Evolutionary conservation across 2,888 invertebrate genomes (phyloP).

Genomic region (Agrochola lychnidis): DNA sequence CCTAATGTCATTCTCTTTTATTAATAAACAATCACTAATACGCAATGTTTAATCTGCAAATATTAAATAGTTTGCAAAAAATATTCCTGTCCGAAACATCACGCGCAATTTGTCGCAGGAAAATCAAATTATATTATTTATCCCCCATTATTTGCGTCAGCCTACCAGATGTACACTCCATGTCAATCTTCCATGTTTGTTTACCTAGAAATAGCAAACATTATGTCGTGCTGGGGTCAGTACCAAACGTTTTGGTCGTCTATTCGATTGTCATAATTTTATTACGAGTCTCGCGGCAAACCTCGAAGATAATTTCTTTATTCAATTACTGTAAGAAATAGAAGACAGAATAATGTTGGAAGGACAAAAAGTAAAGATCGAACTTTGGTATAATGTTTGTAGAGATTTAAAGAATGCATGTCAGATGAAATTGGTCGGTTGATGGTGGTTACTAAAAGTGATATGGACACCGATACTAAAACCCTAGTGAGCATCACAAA

Average conservation of each 20-base stretch:
- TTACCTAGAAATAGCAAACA: slow-evolving; percentile 89
- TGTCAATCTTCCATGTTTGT: slow-evolving; percentile 89
- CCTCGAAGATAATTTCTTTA: slow-evolving; percentile 73
- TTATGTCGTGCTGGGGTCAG: slow-evolving; percentile 84
- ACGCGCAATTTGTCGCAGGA: slow-evolving; percentile 86
- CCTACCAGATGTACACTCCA: slow-evolving; percentile 89
- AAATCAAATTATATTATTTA: slow-evolving; percentile 90
- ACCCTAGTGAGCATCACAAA: slow-evolving; percentile 71
- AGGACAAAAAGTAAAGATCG: not conserved
- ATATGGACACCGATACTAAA: slow-evolving; percentile 47
- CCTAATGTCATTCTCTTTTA: not conserved
- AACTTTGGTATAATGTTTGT: not conserved
- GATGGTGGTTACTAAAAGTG: slow-evolving; percentile 35
- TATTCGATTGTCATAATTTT: slow-evolving; percentile 87
- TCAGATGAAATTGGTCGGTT: slow-evolving; percentile 16
- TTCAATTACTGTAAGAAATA: slow-evolving; percentile 54
- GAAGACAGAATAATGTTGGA: slow-evolving; percentile 26
- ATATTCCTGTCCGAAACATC: slow-evolving; percentile 71
- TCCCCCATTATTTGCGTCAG: slow-evolving; percentile 89
- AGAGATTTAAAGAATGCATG: slow-evolving; percentile 7
- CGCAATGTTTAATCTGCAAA: slow-evolving; percentile 40
- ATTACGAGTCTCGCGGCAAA: slow-evolving; percentile 74
- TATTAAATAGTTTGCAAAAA: slow-evolving; percentile 50
- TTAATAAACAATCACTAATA: slow-evolving; percentile 13
- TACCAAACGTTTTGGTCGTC: slow-evolving; percentile 81